Conservation (phyloP, 2,888 invertebrate genomes). For the Candidula unifasciata region DNA sequence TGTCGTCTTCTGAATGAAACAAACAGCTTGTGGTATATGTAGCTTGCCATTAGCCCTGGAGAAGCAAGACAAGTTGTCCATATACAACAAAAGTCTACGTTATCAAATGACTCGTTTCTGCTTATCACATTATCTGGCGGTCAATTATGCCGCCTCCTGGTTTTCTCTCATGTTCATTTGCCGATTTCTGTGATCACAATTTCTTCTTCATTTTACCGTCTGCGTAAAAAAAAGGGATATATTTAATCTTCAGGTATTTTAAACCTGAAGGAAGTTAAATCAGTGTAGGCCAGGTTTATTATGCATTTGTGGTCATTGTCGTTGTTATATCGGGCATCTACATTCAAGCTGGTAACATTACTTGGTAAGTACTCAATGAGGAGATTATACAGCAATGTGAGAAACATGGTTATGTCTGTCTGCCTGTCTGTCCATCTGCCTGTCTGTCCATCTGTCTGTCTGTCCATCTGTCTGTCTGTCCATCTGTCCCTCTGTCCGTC, state of each 20-base stretch:
- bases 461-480: too few species aligned
- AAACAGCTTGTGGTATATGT: neutral
- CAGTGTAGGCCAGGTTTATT: slow-evolving; percentile 1
- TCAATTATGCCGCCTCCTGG: neutral
- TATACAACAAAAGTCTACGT: neutral
- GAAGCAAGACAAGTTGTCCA: neutral
- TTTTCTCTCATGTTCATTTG: neutral
- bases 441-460: too few species aligned
- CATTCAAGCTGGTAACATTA: neutral
- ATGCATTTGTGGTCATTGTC: neutral
- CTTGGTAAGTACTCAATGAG: neutral
- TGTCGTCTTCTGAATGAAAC: neutral
- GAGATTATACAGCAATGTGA: too few species aligned
- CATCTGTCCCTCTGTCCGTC: too few species aligned
- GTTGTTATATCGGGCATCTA: neutral
- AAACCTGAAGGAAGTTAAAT: too few species aligned
- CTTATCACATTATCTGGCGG: neutral
- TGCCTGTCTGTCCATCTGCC: too few species aligned
- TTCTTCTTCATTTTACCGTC: slow-evolving; percentile 10
- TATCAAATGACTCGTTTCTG: neutral
- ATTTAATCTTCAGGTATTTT: neutral
- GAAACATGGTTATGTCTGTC: too few species aligned
- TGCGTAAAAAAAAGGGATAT: neutral
- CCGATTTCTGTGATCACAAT: slow-evolving; percentile 27
- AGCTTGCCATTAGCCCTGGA: neutral